phyloP scores from a whole-genome alignment of 2,888 invertebrate genomes.

The Sarcophaga carnaria region DNA sequence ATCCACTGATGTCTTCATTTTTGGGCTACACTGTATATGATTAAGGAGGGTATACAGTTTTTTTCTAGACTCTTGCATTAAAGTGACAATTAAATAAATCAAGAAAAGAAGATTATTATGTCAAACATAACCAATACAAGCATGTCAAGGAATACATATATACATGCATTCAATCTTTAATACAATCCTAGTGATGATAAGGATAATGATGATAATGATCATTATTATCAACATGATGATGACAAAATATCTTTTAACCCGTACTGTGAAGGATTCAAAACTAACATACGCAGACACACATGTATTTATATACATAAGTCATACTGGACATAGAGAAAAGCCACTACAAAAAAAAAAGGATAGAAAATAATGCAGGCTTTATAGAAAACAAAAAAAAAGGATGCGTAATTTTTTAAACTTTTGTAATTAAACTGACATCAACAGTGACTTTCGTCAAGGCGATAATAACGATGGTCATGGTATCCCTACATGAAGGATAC shows the following conservation, averaged over 20 bases:
- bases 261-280: conserved; percentile 59
- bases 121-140: conserved; percentile 61
- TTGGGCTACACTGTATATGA: background rate
- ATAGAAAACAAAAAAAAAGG: conserved; percentile 36
- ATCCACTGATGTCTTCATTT: background rate
- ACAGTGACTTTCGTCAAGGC: conserved; percentile 47
- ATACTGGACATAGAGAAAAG: background rate
- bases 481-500: conserved; percentile 10
- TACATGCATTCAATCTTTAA: background rate
- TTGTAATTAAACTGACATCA: conserved; percentile 69
- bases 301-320: background rate
- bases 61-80: conserved; percentile 68
- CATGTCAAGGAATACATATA: background rate
- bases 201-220: too few relatives aligned
- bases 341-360: background rate
- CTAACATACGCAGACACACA: background rate
- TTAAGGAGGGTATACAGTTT: conserved; percentile 12
- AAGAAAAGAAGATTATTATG: conserved; percentile 70
- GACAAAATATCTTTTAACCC: conserved; percentile 40
- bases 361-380: conserved; percentile 4
- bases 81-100: conserved; percentile 80
- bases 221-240: conserved; percentile 22
- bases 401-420: conserved; percentile 62
- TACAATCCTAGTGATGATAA: conserved; percentile 29
- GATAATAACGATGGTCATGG: conserved; percentile 19